phyloP scores from a whole-genome alignment of 2,113 vertebrate genomes.

The Psittacus erithacus region DNA sequence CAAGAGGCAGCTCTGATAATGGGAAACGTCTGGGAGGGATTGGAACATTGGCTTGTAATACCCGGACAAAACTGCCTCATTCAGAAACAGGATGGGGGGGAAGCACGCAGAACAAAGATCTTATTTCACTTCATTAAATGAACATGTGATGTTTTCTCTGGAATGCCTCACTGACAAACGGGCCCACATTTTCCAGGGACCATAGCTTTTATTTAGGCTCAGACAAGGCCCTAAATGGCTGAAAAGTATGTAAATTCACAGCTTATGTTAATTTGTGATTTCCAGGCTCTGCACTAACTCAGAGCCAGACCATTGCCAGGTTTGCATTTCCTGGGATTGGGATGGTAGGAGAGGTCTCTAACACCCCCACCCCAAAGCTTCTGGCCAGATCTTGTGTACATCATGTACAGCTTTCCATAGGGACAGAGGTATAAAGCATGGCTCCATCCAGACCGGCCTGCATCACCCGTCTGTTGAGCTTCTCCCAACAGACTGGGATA shows the following conservation, averaged over 20 bases:
- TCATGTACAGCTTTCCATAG: background rate
- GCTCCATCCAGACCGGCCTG: background rate
- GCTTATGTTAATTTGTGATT: conserved; percentile 30
- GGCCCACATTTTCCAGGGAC: conserved; percentile 44
- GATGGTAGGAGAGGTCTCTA: background rate
- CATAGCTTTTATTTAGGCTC: conserved; percentile 2
- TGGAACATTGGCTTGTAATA: conserved; percentile 59
- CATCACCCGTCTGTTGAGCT: background rate
- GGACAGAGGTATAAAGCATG: background rate
- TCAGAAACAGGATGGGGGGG: conserved; percentile 12
- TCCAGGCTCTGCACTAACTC: background rate
- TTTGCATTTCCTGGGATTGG: background rate
- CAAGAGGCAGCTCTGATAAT: conserved; percentile 65
- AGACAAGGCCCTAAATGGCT: conserved; percentile 33
- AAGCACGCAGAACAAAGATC: conserved; percentile 48
- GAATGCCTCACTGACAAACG: conserved; percentile 24
- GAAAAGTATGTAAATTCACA: conserved; percentile 9
- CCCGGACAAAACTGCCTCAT: conserved; percentile 54
- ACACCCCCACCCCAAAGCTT: background rate
- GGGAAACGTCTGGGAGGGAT: conserved; percentile 59
- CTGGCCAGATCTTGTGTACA: background rate
- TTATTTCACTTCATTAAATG: conserved; percentile 45
- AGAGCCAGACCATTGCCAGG: background rate
- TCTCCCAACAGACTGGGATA: background rate
- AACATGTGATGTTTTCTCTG: conserved; percentile 61